These are phyloP conservation scores for Rissa tridactyla DNA, from an alignment of 2,113 vertebrate species.

Conservation along the genomic window DNA sequence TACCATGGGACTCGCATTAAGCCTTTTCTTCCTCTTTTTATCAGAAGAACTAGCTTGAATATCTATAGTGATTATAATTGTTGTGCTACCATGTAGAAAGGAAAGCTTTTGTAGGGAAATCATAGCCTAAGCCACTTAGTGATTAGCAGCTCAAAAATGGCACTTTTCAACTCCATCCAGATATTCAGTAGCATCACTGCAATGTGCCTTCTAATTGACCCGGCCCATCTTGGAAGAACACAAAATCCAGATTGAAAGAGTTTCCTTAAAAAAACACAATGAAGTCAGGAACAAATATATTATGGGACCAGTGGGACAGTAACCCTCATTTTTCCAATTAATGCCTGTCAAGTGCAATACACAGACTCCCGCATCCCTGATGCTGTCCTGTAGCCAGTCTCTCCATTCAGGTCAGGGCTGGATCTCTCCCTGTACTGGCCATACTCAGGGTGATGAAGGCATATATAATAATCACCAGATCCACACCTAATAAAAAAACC, in stretches of 20 bases:
- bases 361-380: fast-evolving
- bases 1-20: background rate
- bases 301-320: background rate
- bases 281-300: background rate
- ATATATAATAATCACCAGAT: background rate
- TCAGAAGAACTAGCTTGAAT: background rate
- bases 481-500: background rate
- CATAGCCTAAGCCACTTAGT: background rate
- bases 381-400: background rate
- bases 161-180: background rate
- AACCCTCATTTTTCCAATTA: background rate
- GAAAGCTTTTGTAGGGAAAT: constrained; percentile 11
- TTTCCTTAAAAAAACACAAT: background rate
- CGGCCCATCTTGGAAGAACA: background rate
- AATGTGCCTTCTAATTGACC: background rate
- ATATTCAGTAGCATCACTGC: background rate
- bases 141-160: background rate
- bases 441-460: background rate
- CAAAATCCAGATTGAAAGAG: background rate
- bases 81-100: background rate
- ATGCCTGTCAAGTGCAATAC: background rate
- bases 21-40: background rate
- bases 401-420: background rate
- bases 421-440: background rate
- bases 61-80: background rate